These are phyloP conservation scores for Pseudachorutes palmiensis DNA, from an alignment of 1,140 invertebrate species.

Conservation along the genomic window DNA sequence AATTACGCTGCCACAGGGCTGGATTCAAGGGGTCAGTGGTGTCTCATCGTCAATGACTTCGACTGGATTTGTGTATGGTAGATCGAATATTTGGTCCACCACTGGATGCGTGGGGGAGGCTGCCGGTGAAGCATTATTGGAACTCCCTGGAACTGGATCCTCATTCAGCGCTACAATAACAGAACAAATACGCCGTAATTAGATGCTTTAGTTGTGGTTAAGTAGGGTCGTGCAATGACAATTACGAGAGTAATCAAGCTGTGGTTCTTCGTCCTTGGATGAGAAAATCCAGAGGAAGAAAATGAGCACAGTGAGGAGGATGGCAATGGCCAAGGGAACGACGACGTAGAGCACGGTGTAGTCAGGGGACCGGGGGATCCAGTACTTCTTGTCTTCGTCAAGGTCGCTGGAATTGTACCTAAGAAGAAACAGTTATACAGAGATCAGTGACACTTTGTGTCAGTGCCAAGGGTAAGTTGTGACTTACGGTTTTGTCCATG, in stretches of 20 bases:
- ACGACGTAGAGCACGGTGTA: neutral
- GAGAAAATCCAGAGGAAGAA: conserved; percentile 9
- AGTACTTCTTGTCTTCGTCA: neutral
- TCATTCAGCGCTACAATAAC: neutral
- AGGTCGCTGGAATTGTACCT: neutral
- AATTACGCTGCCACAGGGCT: no score
- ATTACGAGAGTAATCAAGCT: neutral
- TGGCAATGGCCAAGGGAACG: neutral
- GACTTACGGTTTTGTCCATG: neutral
- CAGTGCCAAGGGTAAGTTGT: neutral
- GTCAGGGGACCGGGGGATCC: neutral
- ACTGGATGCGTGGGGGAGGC: neutral
- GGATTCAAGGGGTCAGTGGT: neutral
- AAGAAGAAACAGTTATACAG: neutral
- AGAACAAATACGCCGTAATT: conserved; percentile 9
- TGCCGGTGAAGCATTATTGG: neutral
- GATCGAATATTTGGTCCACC: neutral
- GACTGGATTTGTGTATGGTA: neutral
- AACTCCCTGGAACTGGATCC: neutral
- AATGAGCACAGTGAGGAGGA: conserved; percentile 2
- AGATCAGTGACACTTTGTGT: neutral
- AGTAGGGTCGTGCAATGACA: no score
- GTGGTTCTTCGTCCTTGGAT: neutral
- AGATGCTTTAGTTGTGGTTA: no score
- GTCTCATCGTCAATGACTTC: neutral